These are phyloP conservation scores for Lordiphosa collinella DNA, from an alignment of 1,140 invertebrate species.

Conservation along the genomic window DNA sequence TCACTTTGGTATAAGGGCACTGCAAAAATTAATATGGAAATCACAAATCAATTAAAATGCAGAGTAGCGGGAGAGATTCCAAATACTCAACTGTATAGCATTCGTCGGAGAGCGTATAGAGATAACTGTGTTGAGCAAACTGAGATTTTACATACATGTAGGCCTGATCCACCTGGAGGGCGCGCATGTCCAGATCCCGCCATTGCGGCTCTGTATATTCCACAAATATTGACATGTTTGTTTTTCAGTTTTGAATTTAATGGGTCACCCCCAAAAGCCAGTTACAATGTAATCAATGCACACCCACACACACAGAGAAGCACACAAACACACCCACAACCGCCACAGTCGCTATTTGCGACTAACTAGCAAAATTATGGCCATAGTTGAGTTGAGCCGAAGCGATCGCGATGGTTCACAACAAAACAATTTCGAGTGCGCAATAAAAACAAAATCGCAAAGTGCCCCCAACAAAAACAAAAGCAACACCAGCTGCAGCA, in stretches of 20 bases:
- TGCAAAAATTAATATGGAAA: slow-evolving; percentile 41
- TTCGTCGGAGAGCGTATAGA: slow-evolving; percentile 67
- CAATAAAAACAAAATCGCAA: slow-evolving; percentile 60
- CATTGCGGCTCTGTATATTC: slow-evolving; percentile 71
- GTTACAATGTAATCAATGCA: slow-evolving; percentile 9
- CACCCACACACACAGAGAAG: background rate
- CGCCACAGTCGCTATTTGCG: background rate
- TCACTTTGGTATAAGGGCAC: slow-evolving; percentile 81
- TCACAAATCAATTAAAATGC: slow-evolving; percentile 19
- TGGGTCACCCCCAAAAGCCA: slow-evolving; percentile 26
- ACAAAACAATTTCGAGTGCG: slow-evolving; percentile 72
- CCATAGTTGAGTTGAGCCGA: slow-evolving; percentile 14
- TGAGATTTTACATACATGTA: slow-evolving; percentile 53
- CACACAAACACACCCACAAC: background rate
- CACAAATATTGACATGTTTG: slow-evolving; percentile 62
- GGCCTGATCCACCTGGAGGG: slow-evolving; percentile 59
- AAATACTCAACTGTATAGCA: slow-evolving; percentile 60
- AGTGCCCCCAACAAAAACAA: slow-evolving; percentile 15
- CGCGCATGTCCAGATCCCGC: slow-evolving; percentile 68
- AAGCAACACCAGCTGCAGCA: slow-evolving; percentile 17
- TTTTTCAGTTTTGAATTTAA: background rate
- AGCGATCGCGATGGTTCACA: slow-evolving; percentile 36
- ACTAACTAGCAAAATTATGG: slow-evolving; percentile 43
- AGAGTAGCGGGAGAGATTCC: background rate
- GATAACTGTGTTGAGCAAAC: slow-evolving; percentile 24